Percentiles rank a stretch among this genome's conserved stretches.
Evolutionary conservation across 1,140 invertebrate genomes (phyloP).

Genomic region (Bombus sibiricus): DNA sequence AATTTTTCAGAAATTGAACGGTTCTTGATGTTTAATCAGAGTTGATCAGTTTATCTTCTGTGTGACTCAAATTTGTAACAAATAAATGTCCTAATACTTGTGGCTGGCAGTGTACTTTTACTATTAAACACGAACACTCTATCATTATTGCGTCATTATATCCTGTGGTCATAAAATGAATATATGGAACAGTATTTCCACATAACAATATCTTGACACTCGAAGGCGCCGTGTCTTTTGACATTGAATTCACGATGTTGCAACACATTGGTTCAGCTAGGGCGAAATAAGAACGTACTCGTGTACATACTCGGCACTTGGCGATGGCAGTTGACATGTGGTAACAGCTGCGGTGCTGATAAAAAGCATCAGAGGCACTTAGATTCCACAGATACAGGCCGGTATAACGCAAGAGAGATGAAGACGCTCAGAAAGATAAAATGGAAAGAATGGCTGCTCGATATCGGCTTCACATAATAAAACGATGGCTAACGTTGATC

Average conservation of each 20-base stretch:
- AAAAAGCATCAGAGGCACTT: neutral
- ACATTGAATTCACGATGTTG: neutral
- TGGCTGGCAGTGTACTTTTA: neutral
- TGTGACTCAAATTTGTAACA: neutral
- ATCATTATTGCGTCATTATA: neutral
- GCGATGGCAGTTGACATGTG: neutral
- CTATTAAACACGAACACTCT: neutral
- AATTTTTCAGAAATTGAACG: neutral
- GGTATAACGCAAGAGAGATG: neutral
- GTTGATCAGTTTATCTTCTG: neutral
- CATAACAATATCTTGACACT: neutral
- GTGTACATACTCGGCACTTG: neutral
- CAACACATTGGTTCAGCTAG: too few species aligned
- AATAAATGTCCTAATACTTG: neutral
- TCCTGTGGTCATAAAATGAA: neutral
- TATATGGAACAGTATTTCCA: neutral
- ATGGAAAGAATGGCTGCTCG: too few species aligned
- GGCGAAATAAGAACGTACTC: neutral
- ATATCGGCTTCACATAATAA: neutral
- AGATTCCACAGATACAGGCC: neutral
- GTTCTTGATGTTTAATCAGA: too few species aligned
- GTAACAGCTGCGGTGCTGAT: constrained; percentile 10
- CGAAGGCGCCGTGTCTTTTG: neutral
- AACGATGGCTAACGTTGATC: too few species aligned
- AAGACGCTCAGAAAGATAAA: neutral